Base-by-base conservation (phyloP, 2,888 invertebrate genomes). In the Trachelus tabidus region DNA sequence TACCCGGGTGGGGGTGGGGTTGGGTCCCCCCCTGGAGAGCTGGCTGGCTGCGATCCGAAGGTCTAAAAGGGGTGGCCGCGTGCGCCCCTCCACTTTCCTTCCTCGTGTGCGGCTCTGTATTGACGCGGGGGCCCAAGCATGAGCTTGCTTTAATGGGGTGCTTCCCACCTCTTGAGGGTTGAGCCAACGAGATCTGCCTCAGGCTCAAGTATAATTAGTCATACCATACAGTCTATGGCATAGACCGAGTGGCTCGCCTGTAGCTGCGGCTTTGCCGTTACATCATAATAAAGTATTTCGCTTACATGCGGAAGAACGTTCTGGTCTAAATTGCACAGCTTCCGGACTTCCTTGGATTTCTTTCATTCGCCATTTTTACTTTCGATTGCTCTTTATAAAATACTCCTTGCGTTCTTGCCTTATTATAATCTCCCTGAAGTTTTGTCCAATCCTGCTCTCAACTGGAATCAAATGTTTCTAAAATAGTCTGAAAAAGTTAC, bases 171-270 rank as follows among this genome's bases (percentile, higher is more conserved):
- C 85, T 85, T 77, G 79, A 86, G 85, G 81, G 82, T 79, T 82
- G 80, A 77, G 76, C 81, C 84, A 84, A 84, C 83, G 85, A 86
- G 87, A 87, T 83, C 77, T 75, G 85, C 88, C 88, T 82, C 85
- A 79, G 86, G 88, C 86, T 83, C 74, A 83, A 85, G 86, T 86
- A 87, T 88, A 88, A 88, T 88, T 88, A 88, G 88, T 87, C 88
- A 83, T 86, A 86, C 82, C 83, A 82, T 85, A 85, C 81, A 86
- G 82, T 84, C 82, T 79, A 77, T 81, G 83, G 82, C 85, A 82
- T 83, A 83, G 84, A 85, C 83, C 80, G 83, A 86, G 86, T 71
- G 71, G 71, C 33, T n/a, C 31, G 33, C 12, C 33, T 71, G 71
- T 71, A 31, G 33, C 71, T 71, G 31, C 6, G 12, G 12, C 71